Conservation (phyloP, 2,113 vertebrate genomes). For the Xiphorhynchus elegans region DNA sequence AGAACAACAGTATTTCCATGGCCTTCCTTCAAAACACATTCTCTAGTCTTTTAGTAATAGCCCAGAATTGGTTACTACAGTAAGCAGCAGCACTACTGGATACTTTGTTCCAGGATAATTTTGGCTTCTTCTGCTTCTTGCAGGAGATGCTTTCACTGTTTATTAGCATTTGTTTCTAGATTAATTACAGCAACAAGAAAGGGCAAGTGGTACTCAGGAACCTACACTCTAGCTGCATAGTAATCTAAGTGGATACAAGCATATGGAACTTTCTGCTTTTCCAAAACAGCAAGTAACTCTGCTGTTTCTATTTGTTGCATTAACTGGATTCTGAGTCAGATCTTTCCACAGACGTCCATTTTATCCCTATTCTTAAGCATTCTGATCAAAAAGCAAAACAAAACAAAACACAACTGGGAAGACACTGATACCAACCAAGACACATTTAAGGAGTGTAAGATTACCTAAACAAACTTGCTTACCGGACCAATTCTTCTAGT, state of each 20-base stretch:
- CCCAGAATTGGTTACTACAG: background rate
- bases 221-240: background rate
- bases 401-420: background rate
- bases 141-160: background rate
- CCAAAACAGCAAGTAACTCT: background rate
- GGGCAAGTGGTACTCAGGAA: background rate
- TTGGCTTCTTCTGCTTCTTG: background rate
- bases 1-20: background rate
- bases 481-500: slow-evolving; percentile 93
- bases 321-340: background rate
- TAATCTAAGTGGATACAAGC: background rate
- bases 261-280: background rate
- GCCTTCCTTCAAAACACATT: background rate
- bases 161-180: background rate
- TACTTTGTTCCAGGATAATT: background rate
- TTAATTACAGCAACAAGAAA: background rate
- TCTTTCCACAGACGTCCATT: background rate
- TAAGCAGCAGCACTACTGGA: background rate
- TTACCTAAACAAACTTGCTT: slow-evolving; percentile 43
- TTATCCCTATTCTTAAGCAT: background rate
- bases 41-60: background rate
- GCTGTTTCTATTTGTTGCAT: background rate
- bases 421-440: background rate
- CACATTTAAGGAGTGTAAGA: background rate
- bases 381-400: background rate